Base-by-base conservation (phyloP, 2,888 invertebrate species). In the Mellilla xanthometata region DNA sequence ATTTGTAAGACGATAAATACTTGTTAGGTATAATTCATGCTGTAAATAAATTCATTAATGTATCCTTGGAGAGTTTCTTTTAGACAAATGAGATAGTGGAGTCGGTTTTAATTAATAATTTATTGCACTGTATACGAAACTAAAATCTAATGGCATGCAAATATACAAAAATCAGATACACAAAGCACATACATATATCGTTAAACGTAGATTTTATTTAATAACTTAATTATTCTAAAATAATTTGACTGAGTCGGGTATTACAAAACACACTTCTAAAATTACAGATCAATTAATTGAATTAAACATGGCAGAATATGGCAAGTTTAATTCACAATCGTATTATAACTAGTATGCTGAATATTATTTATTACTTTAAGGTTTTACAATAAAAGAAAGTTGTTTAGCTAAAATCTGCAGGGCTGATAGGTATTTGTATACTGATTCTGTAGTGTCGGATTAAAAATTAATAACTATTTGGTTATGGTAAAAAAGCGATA, bases 291-390 rank as follows among this genome's bases (percentile, higher is more conserved):
- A n/a, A n/a, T n/a, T 12, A 34, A 40, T 50, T 60, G 82, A 83
- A 83, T 84, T 80, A 86, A 86, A 84, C 86, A 85, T 85, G 81
- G 82, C 82, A 68, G 68, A 53, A 51, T 78, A 87, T 87, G 88
- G 88, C 83, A 79, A 77, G 86, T 85, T 86, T 83, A 86, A 86
- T 83, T 82, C 80, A 57, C 53, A 60, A 63, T 70, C 65, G 12
- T 33, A 24, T 24, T 29, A 30, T 13, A 32, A 28, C 22, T n/a
- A 26, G 4, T 27, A 22, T n/a, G n/a, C n/a, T n/a, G n/a, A n/a
- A n/a, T n/a, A n/a, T n/a, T n/a, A n/a, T n/a, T n/a, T n/a, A n/a
- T n/a, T n/a, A n/a, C n/a, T n/a, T n/a, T n/a, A n/a, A n/a, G n/a
- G n/a, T n/a, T n/a, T n/a, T n/a, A n/a, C n/a, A n/a, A n/a, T n/a